Evolutionary conservation across 1,140 invertebrate genomes (phyloP), one percentile per base, ranked within the genome.

Genomic region (Lanistes nyassanus): DNA sequence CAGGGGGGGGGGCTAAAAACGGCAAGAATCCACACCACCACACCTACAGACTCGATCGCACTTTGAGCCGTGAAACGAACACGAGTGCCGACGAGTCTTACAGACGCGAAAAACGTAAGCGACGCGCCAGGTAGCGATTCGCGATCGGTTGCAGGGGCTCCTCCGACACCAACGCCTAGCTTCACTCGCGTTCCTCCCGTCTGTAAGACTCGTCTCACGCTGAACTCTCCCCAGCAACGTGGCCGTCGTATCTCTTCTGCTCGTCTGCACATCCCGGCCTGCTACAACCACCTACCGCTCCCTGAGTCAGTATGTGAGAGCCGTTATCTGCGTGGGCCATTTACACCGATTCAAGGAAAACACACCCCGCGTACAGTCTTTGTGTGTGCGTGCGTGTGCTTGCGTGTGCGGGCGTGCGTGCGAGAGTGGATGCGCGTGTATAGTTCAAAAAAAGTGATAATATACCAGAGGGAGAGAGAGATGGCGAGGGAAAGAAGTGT

Each of bases 391-490:
- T 9, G 9, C 42, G 65, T 21, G 34, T 42, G 65, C 23, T 36
- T 66, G 34, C 42, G 36, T 66, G 65, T 66, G 36, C 42, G 37
- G 60, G 60, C 26, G 64, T 26, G 64, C 36, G 64, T 21, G 62
- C 62, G 62, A 2, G 62, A 21, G 62, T 34, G 62, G 1, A 21
- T 65, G 62, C 2, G 62, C 34, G 58, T 60, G 58, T 60, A 31
- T 60, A 31, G n/a, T 9, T 64, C 29, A 34, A 37, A 21, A 19
- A 36, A 29, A 36, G n/a, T 64, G 62, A 36, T 21, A 16, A 37
- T n/a, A 37, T 31, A 37, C 29, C 19, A 36, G 56, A 36, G 62
- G 21, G 29, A 16, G 9, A 36, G 29, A 29, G 29, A 36, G 62
- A 21, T 21, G 26, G 29, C 21, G 62, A 36, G n/a, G 21, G 62